Evolutionary conservation across 2,797 vertebrate species (phyloP), one percentile per base, ranked within the genome.

Genomic region (Ciconia nigra): DNA sequence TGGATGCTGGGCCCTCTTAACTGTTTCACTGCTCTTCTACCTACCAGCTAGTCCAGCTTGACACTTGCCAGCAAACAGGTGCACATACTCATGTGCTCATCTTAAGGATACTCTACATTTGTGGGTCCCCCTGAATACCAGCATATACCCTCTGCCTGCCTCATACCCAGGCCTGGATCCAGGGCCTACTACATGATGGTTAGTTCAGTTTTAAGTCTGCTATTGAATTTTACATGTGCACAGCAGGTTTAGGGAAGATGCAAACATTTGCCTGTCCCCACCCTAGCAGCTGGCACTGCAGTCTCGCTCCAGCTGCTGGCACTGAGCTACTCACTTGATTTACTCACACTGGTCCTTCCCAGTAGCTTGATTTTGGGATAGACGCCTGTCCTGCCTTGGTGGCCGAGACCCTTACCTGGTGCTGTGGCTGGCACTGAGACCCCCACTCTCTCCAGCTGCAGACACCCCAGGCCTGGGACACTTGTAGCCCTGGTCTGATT

Each of bases 51-150:
- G 18, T 67, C 18, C 31, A 20, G 61, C 52, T 22, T 33, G n/a
- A 14, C 9, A 8, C 18, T 73, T 85, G 47, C 54, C 35, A 73
- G 46, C 46, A 44, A 41, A 35, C 12, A 20, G 39, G 24, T 10
- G 31, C 26, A 19, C 14, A 12, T 26, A 4, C 21, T 61, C 20
- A 25, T 1, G 2, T 2, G 1, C 29, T 22, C 0, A 0, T 35
- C 42, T 20, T 57, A 77, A 49, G 19, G 31, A 18, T 13, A 8
- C 15, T 29, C 37, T 37, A 5, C 15, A 15, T 58, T 44, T 83
- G 16, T 83, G 33, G 16, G 20, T 71, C 13, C 24, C 21, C 29
- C 24, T 59, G 24, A 46, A 39, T 39, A 29, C 59, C 51, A 42
- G 35, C 19, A 5, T 52, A 16, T 52, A 44, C 35, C 41, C 8